Percentiles rank a stretch among this genome's conserved stretches.
Evolutionary conservation across 2,888 invertebrate species (phyloP).

Genomic region (Alentia gelatinosa): DNA sequence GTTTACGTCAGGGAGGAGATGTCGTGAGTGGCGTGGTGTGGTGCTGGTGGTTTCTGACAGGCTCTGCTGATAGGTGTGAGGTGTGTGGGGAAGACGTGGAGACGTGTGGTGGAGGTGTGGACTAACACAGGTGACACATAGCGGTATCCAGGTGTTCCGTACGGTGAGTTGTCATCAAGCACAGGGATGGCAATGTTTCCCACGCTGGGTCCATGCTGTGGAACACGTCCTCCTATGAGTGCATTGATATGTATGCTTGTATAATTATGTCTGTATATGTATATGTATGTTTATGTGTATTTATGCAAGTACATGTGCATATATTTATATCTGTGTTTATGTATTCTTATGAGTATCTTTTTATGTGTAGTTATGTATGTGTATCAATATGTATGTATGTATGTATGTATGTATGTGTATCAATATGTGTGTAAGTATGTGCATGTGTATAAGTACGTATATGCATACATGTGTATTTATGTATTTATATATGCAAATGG

Average conservation of each 20-base stretch:
- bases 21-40: neutral
- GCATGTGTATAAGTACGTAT: conserved; percentile 1
- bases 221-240: neutral
- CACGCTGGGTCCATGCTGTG: neutral
- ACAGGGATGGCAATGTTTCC: neutral
- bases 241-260: neutral
- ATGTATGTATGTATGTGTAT: neutral
- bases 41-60: neutral
- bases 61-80: neutral
- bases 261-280: neutral
- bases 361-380: neutral
- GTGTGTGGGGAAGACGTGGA: neutral
- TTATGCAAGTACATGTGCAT: neutral
- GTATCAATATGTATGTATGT: neutral
- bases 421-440: conserved; percentile 17
- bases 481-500: neutral
- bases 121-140: too few species aligned
- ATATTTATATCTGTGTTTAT: neutral
- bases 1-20: neutral
- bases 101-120: too few species aligned
- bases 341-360: neutral
- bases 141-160: neutral
- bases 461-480: neutral
- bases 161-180: neutral
- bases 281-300: neutral